Base-by-base conservation (phyloP, 64 coral and sea anemone genomes). In the Trachythela sp. region DNA sequence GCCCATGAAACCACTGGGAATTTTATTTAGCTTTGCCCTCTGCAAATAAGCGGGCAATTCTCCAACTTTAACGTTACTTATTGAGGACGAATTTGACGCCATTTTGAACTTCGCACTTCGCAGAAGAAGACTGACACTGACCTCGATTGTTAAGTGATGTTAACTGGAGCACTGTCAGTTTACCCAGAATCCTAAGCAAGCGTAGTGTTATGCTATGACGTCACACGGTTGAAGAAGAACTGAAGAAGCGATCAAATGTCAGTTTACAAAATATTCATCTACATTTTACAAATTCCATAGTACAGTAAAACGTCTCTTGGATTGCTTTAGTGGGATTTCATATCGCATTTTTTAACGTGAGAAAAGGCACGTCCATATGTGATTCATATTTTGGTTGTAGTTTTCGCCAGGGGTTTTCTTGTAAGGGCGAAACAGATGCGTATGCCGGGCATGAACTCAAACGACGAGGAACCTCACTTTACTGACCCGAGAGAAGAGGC, bases 401-500 rank as follows among this genome's bases (percentile, higher is more conserved):
- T 37, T 37, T 36, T 20, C 37, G 75, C 27, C 13, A 17, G 75
- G 37, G 71, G 24, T 0, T 0, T 64, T 64, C 26, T 64, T 64
- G 3, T 64, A 24, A 18, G 56, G 37, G 11, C 33, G 75, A 35
- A 80, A 80, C 30, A 80, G 32, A 99, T 99, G 93, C 93, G 96
- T 93, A 93, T 93, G 86, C 86, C 88, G 85, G 96, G 96, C 86
- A 99, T 99, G 96, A 99, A 87, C 92, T 92, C 92, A 84, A 94
- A 86, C 91, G 93, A 95, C 43, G 92, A 99, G 91, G 93, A 95
- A 87, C 89, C 94, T 88, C 91, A 99, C 89, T 99, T 99, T 93
- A 94, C 96, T 90, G 93, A 99, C 88, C 93, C 96, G 71, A 93
- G 95, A 84, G 96, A 99, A 93, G 96, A 99, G 92, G 96, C 96